Evolutionary conservation across 2,797 vertebrate species (phyloP).

Genomic region (Okamejei kenojei): DNA sequence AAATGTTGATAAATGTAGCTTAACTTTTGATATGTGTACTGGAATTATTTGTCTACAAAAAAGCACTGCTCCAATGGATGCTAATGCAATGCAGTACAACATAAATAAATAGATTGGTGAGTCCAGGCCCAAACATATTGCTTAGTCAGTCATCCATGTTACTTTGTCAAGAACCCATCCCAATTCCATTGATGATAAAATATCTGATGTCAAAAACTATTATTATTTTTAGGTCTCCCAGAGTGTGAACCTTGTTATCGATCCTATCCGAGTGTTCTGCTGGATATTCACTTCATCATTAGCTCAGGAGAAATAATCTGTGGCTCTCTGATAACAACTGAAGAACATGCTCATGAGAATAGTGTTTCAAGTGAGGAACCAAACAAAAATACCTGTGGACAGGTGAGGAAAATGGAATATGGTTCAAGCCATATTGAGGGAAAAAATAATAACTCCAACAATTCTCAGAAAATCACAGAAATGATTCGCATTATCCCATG

Average conservation of each 20-base stretch:
- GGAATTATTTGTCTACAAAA: no score
- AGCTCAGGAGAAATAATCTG: constrained; percentile 48
- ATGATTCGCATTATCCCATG: not conserved
- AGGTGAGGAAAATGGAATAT: constrained; percentile 9
- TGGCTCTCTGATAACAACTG: constrained; percentile 41
- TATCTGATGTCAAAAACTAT: constrained; percentile 37
- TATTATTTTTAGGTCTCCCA: constrained; percentile 47
- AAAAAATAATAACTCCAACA: not conserved
- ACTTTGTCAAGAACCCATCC: no score
- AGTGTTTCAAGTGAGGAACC: not conserved
- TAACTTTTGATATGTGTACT: no score
- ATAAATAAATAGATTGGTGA: no score
- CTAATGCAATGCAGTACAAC: no score
- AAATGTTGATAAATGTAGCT: no score
- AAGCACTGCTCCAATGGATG: no score
- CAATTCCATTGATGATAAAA: no score
- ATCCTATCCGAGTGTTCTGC: constrained; percentile 48
- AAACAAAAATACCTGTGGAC: not conserved
- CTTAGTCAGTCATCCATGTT: no score
- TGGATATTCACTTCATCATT: constrained; percentile 47
- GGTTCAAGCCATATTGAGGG: not conserved
- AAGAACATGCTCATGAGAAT: constrained; percentile 40
- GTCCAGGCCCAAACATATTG: no score
- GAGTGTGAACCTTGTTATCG: constrained; percentile 43
- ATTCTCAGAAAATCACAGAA: not conserved